Percentiles rank a stretch among this genome's conserved stretches.
Conservation (phyloP, 2,113 vertebrate genomes). For the Azemiops feae region DNA sequence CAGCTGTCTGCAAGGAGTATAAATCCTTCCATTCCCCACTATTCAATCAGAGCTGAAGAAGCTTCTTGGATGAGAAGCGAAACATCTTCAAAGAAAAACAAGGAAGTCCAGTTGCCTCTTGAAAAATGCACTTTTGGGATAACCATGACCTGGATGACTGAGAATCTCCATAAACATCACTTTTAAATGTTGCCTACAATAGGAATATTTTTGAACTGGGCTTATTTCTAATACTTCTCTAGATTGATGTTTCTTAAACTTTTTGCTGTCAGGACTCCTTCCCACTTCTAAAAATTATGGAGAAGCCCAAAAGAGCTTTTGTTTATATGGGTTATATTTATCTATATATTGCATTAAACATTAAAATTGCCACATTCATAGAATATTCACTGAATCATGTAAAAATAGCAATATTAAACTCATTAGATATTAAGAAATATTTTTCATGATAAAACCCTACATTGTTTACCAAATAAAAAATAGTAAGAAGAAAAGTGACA, state of each 20-base stretch:
- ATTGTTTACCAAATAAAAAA: not conserved
- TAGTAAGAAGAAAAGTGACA: not conserved
- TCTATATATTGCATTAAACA: not conserved
- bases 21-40: too few species aligned
- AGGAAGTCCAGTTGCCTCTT: too few species aligned
- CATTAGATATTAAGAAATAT: not conserved
- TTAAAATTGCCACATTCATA: not conserved
- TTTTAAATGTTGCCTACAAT: constrained; percentile 6
- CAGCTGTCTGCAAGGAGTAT: too few species aligned
- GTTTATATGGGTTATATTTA: not conserved
- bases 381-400: not conserved
- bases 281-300: not conserved
- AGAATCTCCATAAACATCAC: not conserved
- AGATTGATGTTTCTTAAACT: not conserved
- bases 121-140: too few species aligned
- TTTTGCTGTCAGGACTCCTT: not conserved
- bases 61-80: too few species aligned
- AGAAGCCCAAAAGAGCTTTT: not conserved
- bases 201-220: not conserved
- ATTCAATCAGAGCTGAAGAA: too few species aligned
- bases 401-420: not conserved
- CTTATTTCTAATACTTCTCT: not conserved
- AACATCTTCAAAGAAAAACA: too few species aligned
- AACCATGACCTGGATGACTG: too few species aligned
- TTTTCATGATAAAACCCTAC: not conserved